Evolutionary conservation across 2,888 invertebrate species (phyloP).

Genomic region (Asteroscopus sphinx): DNA sequence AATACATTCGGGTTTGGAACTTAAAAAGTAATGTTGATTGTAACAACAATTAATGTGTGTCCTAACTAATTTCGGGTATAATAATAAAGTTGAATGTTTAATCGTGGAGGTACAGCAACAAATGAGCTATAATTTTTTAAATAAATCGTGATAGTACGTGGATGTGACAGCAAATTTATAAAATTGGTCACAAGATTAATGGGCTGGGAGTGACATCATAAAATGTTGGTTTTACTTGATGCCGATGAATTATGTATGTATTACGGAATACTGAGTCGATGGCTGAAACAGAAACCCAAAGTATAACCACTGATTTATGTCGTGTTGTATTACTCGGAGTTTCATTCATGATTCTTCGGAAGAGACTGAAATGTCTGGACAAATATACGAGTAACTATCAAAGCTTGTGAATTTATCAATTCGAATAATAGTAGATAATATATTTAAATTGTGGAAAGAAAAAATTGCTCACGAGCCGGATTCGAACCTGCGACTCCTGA

Average conservation of each 20-base stretch:
- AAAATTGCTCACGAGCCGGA: too few relatives aligned
- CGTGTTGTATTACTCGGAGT: constrained; percentile 12
- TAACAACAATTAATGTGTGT: constrained; percentile 49
- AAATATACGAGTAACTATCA: not conserved
- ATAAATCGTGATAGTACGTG: constrained; percentile 66
- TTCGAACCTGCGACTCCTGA: too few relatives aligned
- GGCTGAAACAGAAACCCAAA: constrained; percentile 7
- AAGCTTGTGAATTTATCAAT: not conserved
- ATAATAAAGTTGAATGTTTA: constrained; percentile 40
- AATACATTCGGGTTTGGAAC: constrained; percentile 31
- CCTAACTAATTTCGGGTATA: constrained; percentile 41
- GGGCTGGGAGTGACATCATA: constrained; percentile 52
- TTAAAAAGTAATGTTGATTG: constrained; percentile 60
- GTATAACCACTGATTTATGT: constrained; percentile 12
- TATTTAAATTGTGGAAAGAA: too few relatives aligned
- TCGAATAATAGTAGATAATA: not conserved
- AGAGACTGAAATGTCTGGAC: not conserved
- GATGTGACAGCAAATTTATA: constrained; percentile 66
- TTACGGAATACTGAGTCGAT: constrained; percentile 10
- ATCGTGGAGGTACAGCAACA: constrained; percentile 35
- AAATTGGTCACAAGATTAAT: constrained; percentile 67
- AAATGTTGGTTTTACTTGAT: constrained; percentile 57
- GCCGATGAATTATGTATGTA: constrained; percentile 34
- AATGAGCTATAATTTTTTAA: constrained; percentile 56
- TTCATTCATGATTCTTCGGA: not conserved